phyloP scores from a whole-genome alignment of 2,113 vertebrate genomes.

The Etia nguti region DNA sequence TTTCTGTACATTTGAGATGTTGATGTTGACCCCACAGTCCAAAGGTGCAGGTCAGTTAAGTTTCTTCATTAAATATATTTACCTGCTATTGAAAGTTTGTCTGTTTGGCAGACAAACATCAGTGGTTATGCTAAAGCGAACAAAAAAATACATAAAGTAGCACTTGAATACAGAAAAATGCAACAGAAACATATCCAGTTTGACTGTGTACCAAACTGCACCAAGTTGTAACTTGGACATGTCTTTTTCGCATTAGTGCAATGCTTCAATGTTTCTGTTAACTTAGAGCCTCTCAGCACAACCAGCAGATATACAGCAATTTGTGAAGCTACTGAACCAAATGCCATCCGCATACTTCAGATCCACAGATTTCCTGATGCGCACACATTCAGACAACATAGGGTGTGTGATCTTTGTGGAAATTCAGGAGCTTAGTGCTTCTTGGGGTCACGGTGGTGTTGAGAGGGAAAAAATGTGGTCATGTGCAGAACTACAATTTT shows the following conservation, averaged over 20 bases:
- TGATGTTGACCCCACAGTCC: neutral
- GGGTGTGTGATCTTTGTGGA: constrained; percentile 25
- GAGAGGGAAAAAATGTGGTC: neutral
- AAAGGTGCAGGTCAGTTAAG: neutral
- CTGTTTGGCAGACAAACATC: neutral
- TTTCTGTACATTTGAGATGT: neutral
- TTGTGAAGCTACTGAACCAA: neutral
- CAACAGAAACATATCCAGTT: neutral
- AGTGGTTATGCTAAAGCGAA: neutral
- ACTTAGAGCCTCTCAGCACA: neutral
- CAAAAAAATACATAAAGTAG: neutral
- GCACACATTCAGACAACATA: neutral
- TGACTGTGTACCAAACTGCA: neutral
- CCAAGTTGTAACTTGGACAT: neutral
- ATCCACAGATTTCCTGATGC: neutral
- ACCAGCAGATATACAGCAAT: neutral
- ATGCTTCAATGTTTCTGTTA: neutral
- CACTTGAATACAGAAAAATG: neutral
- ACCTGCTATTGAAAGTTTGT: neutral
- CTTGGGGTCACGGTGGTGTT: constrained; percentile 18
- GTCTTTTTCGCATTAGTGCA: neutral
- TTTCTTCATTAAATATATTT: neutral
- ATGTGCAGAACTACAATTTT: constrained; percentile 14
- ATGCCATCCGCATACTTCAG: neutral
- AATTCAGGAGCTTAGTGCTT: constrained; percentile 12